These are phyloP conservation scores for Temnothorax longispinosus DNA, from an alignment of 1,140 invertebrate species.

Conservation along the genomic window DNA sequence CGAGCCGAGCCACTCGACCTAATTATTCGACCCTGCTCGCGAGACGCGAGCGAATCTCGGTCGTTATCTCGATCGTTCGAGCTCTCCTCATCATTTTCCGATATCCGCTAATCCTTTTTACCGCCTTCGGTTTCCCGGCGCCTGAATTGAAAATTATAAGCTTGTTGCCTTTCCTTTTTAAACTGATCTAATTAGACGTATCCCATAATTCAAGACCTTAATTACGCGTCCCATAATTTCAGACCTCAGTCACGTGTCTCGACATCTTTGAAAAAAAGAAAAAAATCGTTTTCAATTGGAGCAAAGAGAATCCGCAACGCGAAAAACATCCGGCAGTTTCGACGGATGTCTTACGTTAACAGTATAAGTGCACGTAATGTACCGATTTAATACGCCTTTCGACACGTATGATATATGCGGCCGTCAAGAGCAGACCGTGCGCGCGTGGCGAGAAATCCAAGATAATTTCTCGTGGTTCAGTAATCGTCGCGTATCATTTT, in stretches of 20 bases:
- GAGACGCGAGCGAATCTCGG: slow-evolving; percentile 35
- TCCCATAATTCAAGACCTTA: not conserved
- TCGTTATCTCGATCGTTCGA: slow-evolving; percentile 1
- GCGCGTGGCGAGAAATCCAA: slow-evolving; percentile 11
- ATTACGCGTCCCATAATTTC: not conserved
- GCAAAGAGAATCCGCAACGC: not conserved
- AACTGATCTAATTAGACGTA: not conserved
- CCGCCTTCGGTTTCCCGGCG: no score
- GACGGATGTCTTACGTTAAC: not conserved
- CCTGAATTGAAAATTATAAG: slow-evolving; percentile 19
- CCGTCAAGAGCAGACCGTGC: not conserved
- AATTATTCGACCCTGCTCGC: slow-evolving; percentile 63
- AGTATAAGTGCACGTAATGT: not conserved
- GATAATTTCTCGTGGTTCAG: slow-evolving; percentile 7
- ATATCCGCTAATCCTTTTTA: not conserved
- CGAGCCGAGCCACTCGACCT: slow-evolving; percentile 65
- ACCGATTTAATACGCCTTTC: slow-evolving; percentile 24
- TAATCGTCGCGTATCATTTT: slow-evolving; percentile 32
- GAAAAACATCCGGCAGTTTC: not conserved
- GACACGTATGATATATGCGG: slow-evolving; percentile 14
- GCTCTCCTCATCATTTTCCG: not conserved
- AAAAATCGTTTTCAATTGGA: not conserved
- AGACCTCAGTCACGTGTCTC: not conserved
- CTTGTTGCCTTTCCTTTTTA: not conserved
- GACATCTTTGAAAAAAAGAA: not conserved